Percentiles rank a stretch among this genome's conserved stretches.
Evolutionary conservation across 1,140 invertebrate genomes (phyloP).

Genomic region (Drosophila pseudoananassae): DNA sequence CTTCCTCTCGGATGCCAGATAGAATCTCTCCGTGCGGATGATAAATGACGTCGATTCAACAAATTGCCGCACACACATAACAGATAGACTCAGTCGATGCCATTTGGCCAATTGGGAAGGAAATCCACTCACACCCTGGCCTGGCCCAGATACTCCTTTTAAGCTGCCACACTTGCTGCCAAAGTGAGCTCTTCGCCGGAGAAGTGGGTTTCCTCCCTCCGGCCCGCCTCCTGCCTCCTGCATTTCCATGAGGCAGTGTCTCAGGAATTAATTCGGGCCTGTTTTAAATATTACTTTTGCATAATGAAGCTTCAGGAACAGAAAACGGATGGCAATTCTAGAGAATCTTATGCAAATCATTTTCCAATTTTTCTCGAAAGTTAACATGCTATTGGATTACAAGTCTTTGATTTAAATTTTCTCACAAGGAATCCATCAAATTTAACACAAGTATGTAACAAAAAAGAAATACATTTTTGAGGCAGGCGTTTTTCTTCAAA

Average conservation of each 20-base stretch:
- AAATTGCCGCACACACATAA: slow-evolving; percentile 68
- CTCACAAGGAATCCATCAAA: background rate
- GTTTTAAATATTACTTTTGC: slow-evolving; percentile 44
- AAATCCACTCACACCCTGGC: slow-evolving; percentile 56
- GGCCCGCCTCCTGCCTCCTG: slow-evolving; percentile 6
- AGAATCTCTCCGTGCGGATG: slow-evolving; percentile 59
- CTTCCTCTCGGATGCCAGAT: slow-evolving; percentile 24
- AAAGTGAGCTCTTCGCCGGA: slow-evolving; percentile 9
- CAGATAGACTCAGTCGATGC: slow-evolving; percentile 28
- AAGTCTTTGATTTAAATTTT: slow-evolving; percentile 12
- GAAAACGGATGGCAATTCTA: slow-evolving; percentile 7
- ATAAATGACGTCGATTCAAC: slow-evolving; percentile 77
- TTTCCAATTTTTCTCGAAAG: slow-evolving; percentile 15
- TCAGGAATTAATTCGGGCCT: slow-evolving; percentile 38
- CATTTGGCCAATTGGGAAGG: slow-evolving; percentile 75
- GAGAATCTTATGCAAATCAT: slow-evolving; percentile 34
- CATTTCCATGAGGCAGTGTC: slow-evolving; percentile 26
- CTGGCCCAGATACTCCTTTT: slow-evolving; percentile 23
- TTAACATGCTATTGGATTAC: slow-evolving; percentile 15
- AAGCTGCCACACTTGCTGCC: slow-evolving; percentile 14
- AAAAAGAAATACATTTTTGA: no score
- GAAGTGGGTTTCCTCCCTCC: background rate
- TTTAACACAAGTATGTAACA: background rate
- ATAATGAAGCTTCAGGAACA: slow-evolving; percentile 15
- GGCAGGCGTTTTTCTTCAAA: no score